Conservation (phyloP, 2,888 invertebrate species). For the Limnephilus marmoratus region DNA sequence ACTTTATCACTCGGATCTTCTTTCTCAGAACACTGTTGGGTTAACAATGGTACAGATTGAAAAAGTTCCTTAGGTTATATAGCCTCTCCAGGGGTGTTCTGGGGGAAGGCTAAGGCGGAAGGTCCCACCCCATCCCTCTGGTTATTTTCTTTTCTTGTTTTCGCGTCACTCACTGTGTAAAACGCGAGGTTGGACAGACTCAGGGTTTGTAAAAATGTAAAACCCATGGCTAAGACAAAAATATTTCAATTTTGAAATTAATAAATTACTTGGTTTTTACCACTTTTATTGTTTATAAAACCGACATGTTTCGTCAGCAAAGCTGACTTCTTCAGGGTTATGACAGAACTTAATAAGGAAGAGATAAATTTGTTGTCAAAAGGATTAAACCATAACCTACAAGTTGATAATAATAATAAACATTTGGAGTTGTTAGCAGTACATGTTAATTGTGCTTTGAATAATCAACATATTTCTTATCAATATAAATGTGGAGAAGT, state of each 20-base stretch:
- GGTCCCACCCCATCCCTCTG: constrained; percentile 24
- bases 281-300: no score
- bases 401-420: no score
- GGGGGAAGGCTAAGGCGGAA: neutral
- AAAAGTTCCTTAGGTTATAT: constrained; percentile 36
- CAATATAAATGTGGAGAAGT: no score
- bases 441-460: no score
- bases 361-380: no score
- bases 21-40: neutral
- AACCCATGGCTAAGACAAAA: neutral
- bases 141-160: constrained; percentile 42
- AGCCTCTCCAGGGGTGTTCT: constrained; percentile 26
- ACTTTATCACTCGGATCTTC: neutral
- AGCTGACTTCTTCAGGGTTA: no score
- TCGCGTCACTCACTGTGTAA: constrained; percentile 43
- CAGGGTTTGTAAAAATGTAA: constrained; percentile 4
- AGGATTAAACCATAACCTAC: no score
- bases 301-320: no score
- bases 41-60: constrained; percentile 28
- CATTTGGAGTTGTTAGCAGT: no score
- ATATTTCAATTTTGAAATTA: neutral
- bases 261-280: no score
- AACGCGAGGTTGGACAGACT: neutral
- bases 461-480: no score
- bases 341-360: no score